These are phyloP conservation scores for Eustalomyia histrio DNA, from an alignment of 2,888 invertebrate species.

Conservation along the genomic window DNA sequence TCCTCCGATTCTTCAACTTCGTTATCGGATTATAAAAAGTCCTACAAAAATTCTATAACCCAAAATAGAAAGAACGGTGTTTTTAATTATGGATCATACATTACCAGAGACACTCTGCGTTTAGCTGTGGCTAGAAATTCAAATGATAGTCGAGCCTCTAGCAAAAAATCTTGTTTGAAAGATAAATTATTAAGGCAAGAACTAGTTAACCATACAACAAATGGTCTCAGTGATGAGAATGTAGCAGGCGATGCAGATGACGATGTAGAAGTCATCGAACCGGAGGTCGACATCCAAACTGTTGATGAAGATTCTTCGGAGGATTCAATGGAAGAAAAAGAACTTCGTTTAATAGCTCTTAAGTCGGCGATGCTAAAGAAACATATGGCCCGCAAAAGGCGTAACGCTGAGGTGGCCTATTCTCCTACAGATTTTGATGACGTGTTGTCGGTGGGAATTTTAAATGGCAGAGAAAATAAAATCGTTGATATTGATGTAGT, in stretches of 20 bases:
- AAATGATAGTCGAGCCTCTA: neutral
- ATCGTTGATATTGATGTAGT: slow-evolving; percentile 67
- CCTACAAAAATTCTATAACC: neutral
- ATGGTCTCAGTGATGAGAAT: neutral
- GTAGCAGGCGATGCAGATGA: slow-evolving; percentile 38
- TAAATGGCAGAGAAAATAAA: slow-evolving; percentile 67
- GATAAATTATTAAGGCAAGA: slow-evolving; percentile 52
- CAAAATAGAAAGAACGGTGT: slow-evolving; percentile 5
- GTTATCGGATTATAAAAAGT: slow-evolving; percentile 32
- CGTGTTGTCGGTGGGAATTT: slow-evolving; percentile 66
- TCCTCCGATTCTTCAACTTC: slow-evolving; percentile 35
- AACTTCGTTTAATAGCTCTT: slow-evolving; percentile 77
- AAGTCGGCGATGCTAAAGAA: slow-evolving; percentile 78
- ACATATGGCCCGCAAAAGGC: slow-evolving; percentile 76
- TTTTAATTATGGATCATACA: slow-evolving; percentile 37
- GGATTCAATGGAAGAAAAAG: slow-evolving; percentile 71
- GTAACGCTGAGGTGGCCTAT: slow-evolving; percentile 77
- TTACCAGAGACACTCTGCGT: slow-evolving; percentile 52
- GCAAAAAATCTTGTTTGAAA: slow-evolving; percentile 44
- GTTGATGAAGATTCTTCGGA: slow-evolving; percentile 59
- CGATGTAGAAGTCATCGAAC: slow-evolving; percentile 50
- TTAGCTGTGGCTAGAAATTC: slow-evolving; percentile 48
- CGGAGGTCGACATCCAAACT: slow-evolving; percentile 48
- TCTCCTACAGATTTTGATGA: slow-evolving; percentile 79
- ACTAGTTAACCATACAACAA: neutral